These are phyloP conservation scores for Calliopum simillimum DNA, from an alignment of 2,888 invertebrate species.

Conservation along the genomic window DNA sequence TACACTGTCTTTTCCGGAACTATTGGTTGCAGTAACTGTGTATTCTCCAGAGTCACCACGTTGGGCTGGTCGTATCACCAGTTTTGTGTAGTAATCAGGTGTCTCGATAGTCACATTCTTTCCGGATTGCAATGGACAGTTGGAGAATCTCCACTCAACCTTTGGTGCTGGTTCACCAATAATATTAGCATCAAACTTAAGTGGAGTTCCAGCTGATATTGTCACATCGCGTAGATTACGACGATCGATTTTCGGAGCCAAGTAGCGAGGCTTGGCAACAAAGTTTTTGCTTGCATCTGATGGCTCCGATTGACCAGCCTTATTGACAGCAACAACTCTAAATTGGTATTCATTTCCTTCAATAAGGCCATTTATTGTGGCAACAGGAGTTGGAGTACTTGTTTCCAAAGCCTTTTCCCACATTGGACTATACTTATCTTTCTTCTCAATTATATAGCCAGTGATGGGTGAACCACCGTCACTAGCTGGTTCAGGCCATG, in stretches of 20 bases:
- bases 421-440: constrained; percentile 89
- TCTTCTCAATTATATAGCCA: constrained; percentile 93
- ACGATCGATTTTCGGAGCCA: constrained; percentile 96
- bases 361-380: constrained; percentile 88
- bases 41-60: constrained; percentile 90
- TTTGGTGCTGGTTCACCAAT: constrained; percentile 96
- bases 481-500: constrained; percentile 88
- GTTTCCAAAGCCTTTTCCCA: constrained; percentile 95
- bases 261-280: constrained; percentile 85
- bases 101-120: constrained; percentile 86
- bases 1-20: constrained; percentile 87
- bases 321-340: constrained; percentile 94
- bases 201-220: constrained; percentile 89
- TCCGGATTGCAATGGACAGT: constrained; percentile 76
- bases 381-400: constrained; percentile 78
- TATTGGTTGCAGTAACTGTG: constrained; percentile 86
- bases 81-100: constrained; percentile 88
- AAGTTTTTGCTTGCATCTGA: constrained; percentile 89
- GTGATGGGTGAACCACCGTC: constrained; percentile 96
- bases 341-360: constrained; percentile 98
- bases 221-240: constrained; percentile 90
- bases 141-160: constrained; percentile 91
- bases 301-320: constrained; percentile 93
- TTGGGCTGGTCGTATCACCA: constrained; percentile 83
- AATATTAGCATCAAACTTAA: constrained; percentile 93